Evolutionary conservation across 2,797 vertebrate species (phyloP), one percentile per base, ranked within the genome.

Genomic region (Holocentrus rufus): DNA sequence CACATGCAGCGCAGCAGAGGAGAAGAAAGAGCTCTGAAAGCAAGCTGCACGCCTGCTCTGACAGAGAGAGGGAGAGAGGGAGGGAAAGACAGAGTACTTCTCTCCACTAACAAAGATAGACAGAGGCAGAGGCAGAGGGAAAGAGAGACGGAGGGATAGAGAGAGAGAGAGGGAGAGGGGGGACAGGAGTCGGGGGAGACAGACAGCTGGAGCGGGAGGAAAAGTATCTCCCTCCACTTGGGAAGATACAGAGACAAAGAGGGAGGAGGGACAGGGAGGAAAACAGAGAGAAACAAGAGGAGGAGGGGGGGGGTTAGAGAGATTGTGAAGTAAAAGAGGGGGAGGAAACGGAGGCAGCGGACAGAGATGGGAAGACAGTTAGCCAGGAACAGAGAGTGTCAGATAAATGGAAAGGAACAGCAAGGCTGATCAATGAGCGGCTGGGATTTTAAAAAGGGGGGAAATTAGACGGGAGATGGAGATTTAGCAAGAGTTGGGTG

Each of bases 401-500:
- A 94, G 93, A 93, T 20, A 27, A 87, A 89, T 92, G 91, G 36
- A 39, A 95, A 85, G 77, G 70, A 85, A 61, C 82, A 84, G 75
- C 58, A 69, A 60, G 70, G 72, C 75, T 84, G 80, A 86, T 84
- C 85, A 83, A 79, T 82, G 79, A 84, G 83, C 70, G 44, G 76
- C 77, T 79, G 79, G 77, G 84, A 74, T 84, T 86, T 84, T 57
- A 53, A 69, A 53, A 69, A 77, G 60, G n/a, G n/a, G n/a, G n/a
- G n/a, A n/a, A n/a, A n/a, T n/a, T n/a, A n/a, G n/a, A n/a, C n/a
- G n/a, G 76, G 82, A 84, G 83, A 74, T 68, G 60, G 77, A 44
- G 36, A 11, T 31, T 5, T 7, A 14, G 65, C 3, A 62, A 2
- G 20, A 7, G 56, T 23, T 44, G 59, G 1, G 50, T 7, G 52